A percentile compares a stretch with the other conserved stretches of the same genome.
These are phyloP conservation scores for Aethes cnicana DNA, from an alignment of 2,888 invertebrate species.

Conservation along the genomic window DNA sequence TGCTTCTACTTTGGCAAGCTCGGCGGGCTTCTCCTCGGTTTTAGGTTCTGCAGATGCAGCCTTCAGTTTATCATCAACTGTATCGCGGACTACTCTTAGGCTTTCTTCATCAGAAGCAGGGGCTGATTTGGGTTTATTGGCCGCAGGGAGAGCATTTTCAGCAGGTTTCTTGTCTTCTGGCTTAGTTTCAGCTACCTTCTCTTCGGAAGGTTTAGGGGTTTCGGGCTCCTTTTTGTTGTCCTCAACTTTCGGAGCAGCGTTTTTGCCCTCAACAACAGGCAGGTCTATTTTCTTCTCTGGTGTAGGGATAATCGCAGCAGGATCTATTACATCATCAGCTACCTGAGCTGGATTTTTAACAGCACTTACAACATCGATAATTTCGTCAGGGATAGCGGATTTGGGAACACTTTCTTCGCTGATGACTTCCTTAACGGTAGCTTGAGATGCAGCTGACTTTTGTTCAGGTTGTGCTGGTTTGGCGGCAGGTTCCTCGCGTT, in stretches of 20 bases:
- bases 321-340: slow-evolving; percentile 62
- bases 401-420: slow-evolving; percentile 50
- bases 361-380: slow-evolving; percentile 60
- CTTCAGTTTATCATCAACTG: slow-evolving; percentile 58
- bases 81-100: slow-evolving; percentile 65
- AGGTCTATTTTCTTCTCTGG: slow-evolving; percentile 65
- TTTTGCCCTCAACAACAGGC: slow-evolving; percentile 52
- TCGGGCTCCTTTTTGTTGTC: slow-evolving; percentile 49
- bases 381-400: slow-evolving; percentile 48
- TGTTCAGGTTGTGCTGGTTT: slow-evolving; percentile 42
- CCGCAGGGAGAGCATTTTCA: slow-evolving; percentile 36
- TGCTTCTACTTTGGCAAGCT: slow-evolving; percentile 32
- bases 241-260: slow-evolving; percentile 59
- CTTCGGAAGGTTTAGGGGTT: slow-evolving; percentile 24
- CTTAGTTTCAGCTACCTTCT: slow-evolving; percentile 36
- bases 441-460: slow-evolving; percentile 37
- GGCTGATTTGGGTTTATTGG: slow-evolving; percentile 32
- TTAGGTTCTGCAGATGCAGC: slow-evolving; percentile 37
- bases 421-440: slow-evolving; percentile 55
- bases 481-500: slow-evolving; percentile 41
- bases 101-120: slow-evolving; percentile 46
- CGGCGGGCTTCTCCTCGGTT: slow-evolving; percentile 26
- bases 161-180: slow-evolving; percentile 38
- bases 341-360: slow-evolving; percentile 56
- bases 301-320: slow-evolving; percentile 52